Evolutionary conservation across 2,113 vertebrate genomes (phyloP).

Genomic region (Mormyrus iriodes): DNA sequence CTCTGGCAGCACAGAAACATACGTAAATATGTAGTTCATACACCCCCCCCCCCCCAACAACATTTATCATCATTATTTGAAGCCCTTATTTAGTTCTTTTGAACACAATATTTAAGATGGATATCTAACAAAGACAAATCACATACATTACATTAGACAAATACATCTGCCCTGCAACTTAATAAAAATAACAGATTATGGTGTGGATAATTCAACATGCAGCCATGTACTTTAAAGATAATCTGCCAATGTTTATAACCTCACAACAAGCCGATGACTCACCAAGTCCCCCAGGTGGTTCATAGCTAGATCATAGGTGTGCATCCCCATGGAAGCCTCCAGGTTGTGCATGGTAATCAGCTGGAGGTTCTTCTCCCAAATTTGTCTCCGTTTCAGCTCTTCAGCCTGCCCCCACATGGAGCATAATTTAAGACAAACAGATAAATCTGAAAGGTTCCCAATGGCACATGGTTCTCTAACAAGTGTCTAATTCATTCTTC

Average conservation of each 20-base stretch:
- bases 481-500: not conserved
- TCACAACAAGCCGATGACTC: slow-evolving; percentile 7
- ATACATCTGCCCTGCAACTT: not conserved
- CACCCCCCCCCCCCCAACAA: not conserved
- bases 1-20: not conserved
- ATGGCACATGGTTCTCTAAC: not conserved
- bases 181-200: not conserved
- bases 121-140: not conserved
- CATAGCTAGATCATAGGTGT: slow-evolving; percentile 75
- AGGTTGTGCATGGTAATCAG: slow-evolving; percentile 76
- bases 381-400: slow-evolving; percentile 53
- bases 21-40: not conserved
- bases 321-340: slow-evolving; percentile 78
- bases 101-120: not conserved
- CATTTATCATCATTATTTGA: not conserved
- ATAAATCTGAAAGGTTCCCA: not conserved
- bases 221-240: not conserved
- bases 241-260: not conserved
- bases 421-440: not conserved
- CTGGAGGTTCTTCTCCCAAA: slow-evolving; percentile 72
- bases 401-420: slow-evolving; percentile 53
- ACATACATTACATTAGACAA: not conserved
- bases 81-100: not conserved
- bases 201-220: not conserved
- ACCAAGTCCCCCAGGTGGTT: slow-evolving; percentile 82